Evolutionary conservation across 2,888 invertebrate genomes (phyloP), one percentile per base, ranked within the genome.

Genomic region (Chorisops tibialis): DNA sequence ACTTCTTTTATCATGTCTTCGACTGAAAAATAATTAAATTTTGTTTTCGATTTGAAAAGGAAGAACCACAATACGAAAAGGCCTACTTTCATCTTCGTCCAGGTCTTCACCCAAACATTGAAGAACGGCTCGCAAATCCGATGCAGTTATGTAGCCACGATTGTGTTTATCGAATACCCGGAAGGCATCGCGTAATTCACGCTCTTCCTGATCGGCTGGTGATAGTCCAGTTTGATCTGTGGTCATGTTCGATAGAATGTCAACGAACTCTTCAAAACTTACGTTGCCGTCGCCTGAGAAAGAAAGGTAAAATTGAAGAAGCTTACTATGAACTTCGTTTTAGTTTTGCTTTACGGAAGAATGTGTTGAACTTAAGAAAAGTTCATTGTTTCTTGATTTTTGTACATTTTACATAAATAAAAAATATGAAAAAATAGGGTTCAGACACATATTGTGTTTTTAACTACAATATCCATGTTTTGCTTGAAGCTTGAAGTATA

Each of bases 1-100:
- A 95, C 95, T 80, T 95, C 95, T 73, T 93, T 93, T 73, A 96
- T 95, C 94, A 96, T 95, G 74, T 95, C 94, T 77, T 95, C 94
- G 78, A 95, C 94, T 94, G 80, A 56, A 83, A 84, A 63, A 21
- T 16, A 41, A 54, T 21, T 1, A 52, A 59, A 63, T 43, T 37
- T 58, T 19, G n/a, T 50, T 12, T 38, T 16, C 11, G 4, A 14
- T 37, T n/a, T 56, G 11, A 16, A 14, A 6, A n/a, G 7, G 21
- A 39, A 4, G 22, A 18, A 22, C 30, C 14, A n/a, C 12, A n/a
- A n/a, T n/a, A n/a, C n/a, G 2, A 30, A 30, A 30, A 30, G n/a
- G 4, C 16, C 4, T 75, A 91, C 93, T 93, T 77, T 93, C 93
- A 77, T 93, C 93, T 72, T 93, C 93, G 11, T 90, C 89, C 49